A percentile compares a stretch with the other conserved stretches of the same genome.
phyloP scores from a whole-genome alignment of 2,888 invertebrate species.

The Fragum whitleyi region DNA sequence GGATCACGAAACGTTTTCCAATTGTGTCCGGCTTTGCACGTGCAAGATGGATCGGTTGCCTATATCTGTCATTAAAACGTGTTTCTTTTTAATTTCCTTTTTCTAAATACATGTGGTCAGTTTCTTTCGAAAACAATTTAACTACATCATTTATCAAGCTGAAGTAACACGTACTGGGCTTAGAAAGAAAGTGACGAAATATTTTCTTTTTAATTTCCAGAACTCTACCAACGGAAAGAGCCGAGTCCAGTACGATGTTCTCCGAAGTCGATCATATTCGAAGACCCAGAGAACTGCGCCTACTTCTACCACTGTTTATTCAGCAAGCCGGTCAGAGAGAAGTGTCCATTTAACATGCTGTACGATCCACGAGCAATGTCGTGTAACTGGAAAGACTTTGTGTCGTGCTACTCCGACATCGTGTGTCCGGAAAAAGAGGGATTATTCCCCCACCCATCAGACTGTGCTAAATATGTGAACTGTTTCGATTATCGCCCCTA shows the following conservation, averaged over 20 bases:
- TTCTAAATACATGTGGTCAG: no score
- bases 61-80: no score
- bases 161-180: no score
- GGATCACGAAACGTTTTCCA: no score
- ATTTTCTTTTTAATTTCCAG: no score
- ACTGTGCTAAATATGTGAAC: slow-evolving; percentile 69
- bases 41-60: no score
- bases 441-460: slow-evolving; percentile 68
- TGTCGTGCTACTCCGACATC: slow-evolving; percentile 70
- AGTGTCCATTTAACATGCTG: slow-evolving; percentile 67
- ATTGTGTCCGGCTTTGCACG: no score
- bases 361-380: slow-evolving; percentile 69
- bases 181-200: no score
- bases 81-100: no score
- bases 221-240: slow-evolving; percentile 63
- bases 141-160: no score
- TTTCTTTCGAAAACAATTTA: no score
- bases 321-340: slow-evolving; percentile 64
- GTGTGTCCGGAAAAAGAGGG: slow-evolving; percentile 65
- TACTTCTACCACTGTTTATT: slow-evolving; percentile 70
- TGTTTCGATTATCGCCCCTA: slow-evolving; percentile 72
- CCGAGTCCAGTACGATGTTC: slow-evolving; percentile 76
- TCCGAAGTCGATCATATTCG: slow-evolving; percentile 71
- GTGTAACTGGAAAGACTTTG: slow-evolving; percentile 71
- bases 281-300: slow-evolving; percentile 73